Percentiles rank a stretch among this genome's conserved stretches.
These are phyloP conservation scores for Micrasema longulum DNA, from an alignment of 1,140 invertebrate species.

Conservation along the genomic window DNA sequence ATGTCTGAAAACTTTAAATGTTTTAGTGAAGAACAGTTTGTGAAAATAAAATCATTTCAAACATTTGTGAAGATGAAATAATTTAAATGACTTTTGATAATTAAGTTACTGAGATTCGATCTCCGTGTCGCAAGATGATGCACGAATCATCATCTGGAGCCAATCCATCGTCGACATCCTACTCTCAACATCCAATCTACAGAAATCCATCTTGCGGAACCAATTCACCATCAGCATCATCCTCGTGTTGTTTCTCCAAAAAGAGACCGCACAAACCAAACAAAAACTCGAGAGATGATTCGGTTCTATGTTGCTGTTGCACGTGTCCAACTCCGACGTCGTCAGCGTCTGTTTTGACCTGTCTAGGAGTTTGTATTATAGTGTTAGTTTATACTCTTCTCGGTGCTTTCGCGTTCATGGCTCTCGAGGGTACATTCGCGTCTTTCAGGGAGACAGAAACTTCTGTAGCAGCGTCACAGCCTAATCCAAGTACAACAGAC, in stretches of 20 bases:
- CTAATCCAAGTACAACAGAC: constrained; percentile 67
- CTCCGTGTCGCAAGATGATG: constrained; percentile 44
- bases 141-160: constrained; percentile 50
- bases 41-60: constrained; percentile 14
- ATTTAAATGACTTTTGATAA: too few species aligned
- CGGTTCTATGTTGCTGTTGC: constrained; percentile 50
- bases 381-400: constrained; percentile 91
- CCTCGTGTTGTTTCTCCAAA: constrained; percentile 48
- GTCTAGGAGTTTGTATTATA: constrained; percentile 81
- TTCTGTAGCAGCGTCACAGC: constrained; percentile 72
- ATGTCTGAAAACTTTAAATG: not conserved
- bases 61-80: constrained; percentile 32
- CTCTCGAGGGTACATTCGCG: constrained; percentile 78
- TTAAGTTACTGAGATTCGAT: not conserved
- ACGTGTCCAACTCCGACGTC: constrained; percentile 53
- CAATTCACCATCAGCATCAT: constrained; percentile 31
- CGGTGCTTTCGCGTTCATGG: constrained; percentile 92
- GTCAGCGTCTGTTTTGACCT: constrained; percentile 62
- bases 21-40: not conserved
- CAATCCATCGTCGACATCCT: constrained; percentile 51
- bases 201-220: constrained; percentile 41
- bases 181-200: constrained; percentile 47
- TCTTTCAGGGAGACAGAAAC: constrained; percentile 62
- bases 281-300: constrained; percentile 45
- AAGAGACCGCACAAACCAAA: constrained; percentile 34